phyloP scores from a whole-genome alignment of 2,888 invertebrate genomes.

The Pristionchus maxplancki region DNA sequence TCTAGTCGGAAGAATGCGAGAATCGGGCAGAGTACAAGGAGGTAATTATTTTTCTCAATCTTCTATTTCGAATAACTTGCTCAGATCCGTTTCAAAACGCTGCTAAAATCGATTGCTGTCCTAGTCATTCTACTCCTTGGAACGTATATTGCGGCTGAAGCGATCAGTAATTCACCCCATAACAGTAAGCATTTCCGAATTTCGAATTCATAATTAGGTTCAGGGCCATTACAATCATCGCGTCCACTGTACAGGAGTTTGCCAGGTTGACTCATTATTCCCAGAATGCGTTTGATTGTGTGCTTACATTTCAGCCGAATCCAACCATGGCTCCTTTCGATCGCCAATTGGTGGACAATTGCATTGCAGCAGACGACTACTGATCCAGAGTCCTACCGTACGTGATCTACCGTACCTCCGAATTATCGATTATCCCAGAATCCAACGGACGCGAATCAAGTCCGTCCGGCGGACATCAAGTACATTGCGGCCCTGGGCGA shows the following conservation, averaged over 20 bases:
- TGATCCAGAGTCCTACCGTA: not conserved
- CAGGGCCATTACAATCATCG: not conserved
- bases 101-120: not conserved
- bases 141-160: not conserved
- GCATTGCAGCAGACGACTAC: not conserved
- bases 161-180: not conserved
- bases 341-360: not conserved
- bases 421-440: not conserved
- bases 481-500: constrained; percentile 14
- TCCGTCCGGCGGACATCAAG: not conserved
- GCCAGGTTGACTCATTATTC: not conserved
- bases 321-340: too few species aligned
- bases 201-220: not conserved
- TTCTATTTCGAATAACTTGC: too few species aligned
- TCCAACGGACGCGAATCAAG: not conserved
- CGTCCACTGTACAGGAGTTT: not conserved
- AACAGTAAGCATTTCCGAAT: not conserved
- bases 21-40: too few species aligned
- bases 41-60: too few species aligned
- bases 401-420: not conserved
- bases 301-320: too few species aligned
- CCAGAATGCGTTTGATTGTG: too few species aligned
- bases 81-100: not conserved
- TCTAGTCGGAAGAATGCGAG: too few species aligned
- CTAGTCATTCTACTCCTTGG: not conserved